Base-by-base conservation (phyloP, 2,113 vertebrate species). In the Coryphaenoides rupestris region DNA sequence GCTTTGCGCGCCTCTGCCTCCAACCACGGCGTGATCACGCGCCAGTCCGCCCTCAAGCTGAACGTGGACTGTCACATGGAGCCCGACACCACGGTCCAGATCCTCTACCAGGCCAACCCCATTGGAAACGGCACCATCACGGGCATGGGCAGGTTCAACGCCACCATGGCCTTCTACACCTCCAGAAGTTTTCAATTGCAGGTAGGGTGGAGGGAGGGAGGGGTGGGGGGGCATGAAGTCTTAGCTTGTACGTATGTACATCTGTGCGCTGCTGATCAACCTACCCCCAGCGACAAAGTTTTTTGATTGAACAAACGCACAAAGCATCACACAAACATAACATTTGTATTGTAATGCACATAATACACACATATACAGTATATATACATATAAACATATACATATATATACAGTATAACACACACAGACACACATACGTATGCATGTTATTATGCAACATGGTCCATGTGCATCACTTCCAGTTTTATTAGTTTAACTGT, bases 91-190 rank as follows among this genome's bases (percentile, higher is more conserved):
- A 88, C 87, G 0, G 57, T 90, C n/a, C 89, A 93, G 83, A 84
- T 87, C 0, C 67, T 93, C 67, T 96, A 95, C 12, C 0, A 81
- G 1, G 88, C 89, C 0, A 4, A 74, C 3, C 75, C 86, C 1
- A 40, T 15, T 0, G 0, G 68, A 0, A 87, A 88, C 65, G 75
- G 74, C 23, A 89, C 62, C 28, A 74, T 89, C 2, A 82, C 55
- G 0, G 83, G 84, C 0, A 33, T 59, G 3, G 94, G 94, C 5
- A 86, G 53, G 62, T 95, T 92, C 73, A 91, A 92, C 0, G 77
- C 89, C 47, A 92, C 74, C 79, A 92, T 95, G 88, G 74, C 78
- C 0, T 91, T 96, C 84, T 95, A 91, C 26, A 81, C 87, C 0
- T 88, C 91, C 0, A 56, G 70, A 13, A 81, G 45, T 3, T 95